Evolutionary conservation across 2,888 invertebrate genomes (phyloP).

Genomic region (Nasonia oneida): DNA sequence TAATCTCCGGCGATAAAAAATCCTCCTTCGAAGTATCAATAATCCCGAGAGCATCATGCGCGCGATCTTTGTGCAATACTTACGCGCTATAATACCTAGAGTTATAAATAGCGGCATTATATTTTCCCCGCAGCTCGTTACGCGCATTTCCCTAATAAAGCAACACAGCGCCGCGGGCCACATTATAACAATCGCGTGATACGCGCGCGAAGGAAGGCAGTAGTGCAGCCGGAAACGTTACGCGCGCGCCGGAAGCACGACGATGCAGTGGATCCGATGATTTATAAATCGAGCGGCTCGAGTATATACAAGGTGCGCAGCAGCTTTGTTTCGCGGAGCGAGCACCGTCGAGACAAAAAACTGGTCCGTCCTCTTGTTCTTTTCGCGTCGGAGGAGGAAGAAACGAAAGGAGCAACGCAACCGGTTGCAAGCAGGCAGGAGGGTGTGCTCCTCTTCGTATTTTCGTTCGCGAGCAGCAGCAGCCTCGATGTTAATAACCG

Average conservation of each 20-base stretch:
- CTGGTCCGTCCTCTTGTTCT: slow-evolving; percentile 32
- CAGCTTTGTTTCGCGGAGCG: background rate
- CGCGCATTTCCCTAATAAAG: slow-evolving; percentile 45
- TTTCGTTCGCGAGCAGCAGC: background rate
- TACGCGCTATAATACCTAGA: slow-evolving; percentile 38
- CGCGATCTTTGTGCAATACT: background rate
- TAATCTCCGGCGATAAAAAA: slow-evolving; percentile 16
- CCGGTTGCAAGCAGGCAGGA: background rate
- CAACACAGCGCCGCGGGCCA: background rate
- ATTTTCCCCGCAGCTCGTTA: background rate
- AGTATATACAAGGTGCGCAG: background rate
- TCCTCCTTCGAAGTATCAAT: slow-evolving; percentile 36
- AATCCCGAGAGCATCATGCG: background rate
- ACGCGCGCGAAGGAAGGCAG: slow-evolving; percentile 35
- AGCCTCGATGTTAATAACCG: slow-evolving; percentile 40
- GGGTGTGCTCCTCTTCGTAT: background rate
- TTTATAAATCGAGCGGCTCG: slow-evolving; percentile 20
- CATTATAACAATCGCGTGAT: background rate
- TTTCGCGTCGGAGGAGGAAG: background rate
- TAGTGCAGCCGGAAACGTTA: slow-evolving; percentile 49
- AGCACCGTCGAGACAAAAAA: background rate
- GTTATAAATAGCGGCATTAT: slow-evolving; percentile 33
- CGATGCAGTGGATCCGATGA: background rate
- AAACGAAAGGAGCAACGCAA: background rate
- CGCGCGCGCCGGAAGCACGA: slow-evolving; percentile 18